phyloP scores from a whole-genome alignment of 2,113 vertebrate genomes.

The Paratilapia polleni region DNA sequence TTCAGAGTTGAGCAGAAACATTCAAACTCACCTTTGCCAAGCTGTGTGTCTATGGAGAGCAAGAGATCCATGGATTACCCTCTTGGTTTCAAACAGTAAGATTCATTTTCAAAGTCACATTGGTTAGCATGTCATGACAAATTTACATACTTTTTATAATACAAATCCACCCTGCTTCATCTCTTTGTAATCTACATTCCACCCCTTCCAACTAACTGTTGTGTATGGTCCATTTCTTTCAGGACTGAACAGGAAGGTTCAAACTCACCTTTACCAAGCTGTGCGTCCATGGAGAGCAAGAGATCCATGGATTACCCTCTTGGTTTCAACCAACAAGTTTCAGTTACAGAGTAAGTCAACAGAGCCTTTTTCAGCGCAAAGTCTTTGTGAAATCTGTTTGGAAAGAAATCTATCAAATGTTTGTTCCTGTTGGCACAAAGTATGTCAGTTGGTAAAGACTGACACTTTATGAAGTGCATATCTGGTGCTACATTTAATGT shows the following conservation, averaged over 20 bases:
- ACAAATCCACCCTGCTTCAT: too few relatives aligned
- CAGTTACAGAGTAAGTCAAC: neutral
- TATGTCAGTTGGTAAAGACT: neutral
- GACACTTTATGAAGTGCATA: accelerated
- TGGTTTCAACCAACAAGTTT: neutral
- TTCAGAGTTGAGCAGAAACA: neutral
- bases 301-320: neutral
- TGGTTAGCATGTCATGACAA: too few relatives aligned
- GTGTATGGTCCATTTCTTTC: accelerated
- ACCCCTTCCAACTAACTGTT: accelerated
- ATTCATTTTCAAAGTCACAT: neutral
- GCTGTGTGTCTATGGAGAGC: neutral
- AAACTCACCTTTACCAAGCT: accelerated
- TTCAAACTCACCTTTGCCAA: accelerated
- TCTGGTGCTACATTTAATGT: accelerated
- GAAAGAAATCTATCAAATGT: neutral
- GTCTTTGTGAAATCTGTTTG: accelerated
- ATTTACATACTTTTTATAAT: too few relatives aligned
- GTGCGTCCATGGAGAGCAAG: neutral
- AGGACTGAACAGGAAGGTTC: neutral
- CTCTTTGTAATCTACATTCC: neutral
- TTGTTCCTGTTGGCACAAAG: neutral
- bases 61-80: neutral
- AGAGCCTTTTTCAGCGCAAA: neutral
- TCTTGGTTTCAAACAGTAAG: neutral